A percentile compares a stretch with the other conserved stretches of the same genome.
Evolutionary conservation across 2,113 vertebrate species (phyloP).

Genomic region (Pangasianodon gigas): DNA sequence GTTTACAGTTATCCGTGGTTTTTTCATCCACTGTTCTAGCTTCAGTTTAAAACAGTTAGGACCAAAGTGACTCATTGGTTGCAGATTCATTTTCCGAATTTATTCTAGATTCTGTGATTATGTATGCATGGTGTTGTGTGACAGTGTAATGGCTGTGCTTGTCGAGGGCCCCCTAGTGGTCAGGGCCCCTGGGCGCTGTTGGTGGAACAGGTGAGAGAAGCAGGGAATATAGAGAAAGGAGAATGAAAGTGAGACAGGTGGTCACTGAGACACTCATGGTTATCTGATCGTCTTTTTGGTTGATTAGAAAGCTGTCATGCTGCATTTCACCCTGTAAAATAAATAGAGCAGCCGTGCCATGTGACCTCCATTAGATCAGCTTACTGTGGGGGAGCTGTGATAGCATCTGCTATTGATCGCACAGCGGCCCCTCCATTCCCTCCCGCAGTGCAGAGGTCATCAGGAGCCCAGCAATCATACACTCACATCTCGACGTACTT

Average conservation of each 20-base stretch:
- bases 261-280: not conserved
- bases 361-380: conserved; percentile 26
- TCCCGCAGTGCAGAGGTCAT: not conserved
- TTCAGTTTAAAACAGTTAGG: not conserved
- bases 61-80: not conserved
- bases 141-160: not conserved
- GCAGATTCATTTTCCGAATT: not conserved
- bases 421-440: not conserved
- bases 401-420: conserved; percentile 22
- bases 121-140: not conserved
- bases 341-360: not conserved
- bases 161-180: not conserved
- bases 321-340: conserved; percentile 4
- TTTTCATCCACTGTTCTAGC: not conserved
- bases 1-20: not conserved
- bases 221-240: not conserved
- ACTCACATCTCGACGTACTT: not conserved
- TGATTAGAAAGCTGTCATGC: conserved; percentile 3
- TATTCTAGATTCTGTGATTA: not conserved
- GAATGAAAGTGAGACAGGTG: not conserved
- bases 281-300: not conserved
- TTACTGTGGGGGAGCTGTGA: conserved; percentile 7
- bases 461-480: not conserved
- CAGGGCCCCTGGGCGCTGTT: not conserved
- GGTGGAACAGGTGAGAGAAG: not conserved